A percentile compares a stretch with the other conserved stretches of the same genome.
Conservation (phyloP, 2,888 invertebrate species). For the Drosophila falleni region DNA sequence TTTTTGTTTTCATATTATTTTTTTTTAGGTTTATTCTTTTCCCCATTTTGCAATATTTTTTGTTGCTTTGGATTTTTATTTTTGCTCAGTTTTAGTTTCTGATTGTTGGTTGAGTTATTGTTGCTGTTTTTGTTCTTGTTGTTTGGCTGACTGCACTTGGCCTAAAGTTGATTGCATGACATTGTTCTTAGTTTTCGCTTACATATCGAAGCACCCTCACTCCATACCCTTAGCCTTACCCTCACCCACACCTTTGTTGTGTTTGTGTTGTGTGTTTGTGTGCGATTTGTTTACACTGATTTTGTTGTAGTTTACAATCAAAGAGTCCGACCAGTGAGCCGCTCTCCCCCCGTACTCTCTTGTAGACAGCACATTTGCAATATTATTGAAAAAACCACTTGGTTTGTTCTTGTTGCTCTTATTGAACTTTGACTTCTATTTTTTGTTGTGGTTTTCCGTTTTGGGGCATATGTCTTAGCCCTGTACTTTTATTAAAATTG, state of each 20-base stretch:
- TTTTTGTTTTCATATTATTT: constrained; percentile 10
- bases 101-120: constrained; percentile 39
- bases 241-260: constrained; percentile 22
- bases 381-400: constrained; percentile 60
- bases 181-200: constrained; percentile 75
- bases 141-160: constrained; percentile 66
- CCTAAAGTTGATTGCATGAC: constrained; percentile 78
- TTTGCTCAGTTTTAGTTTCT: constrained; percentile 39
- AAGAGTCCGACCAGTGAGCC: constrained; percentile 23
- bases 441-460: constrained; percentile 35
- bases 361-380: constrained; percentile 51
- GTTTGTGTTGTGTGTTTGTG: constrained; percentile 32
- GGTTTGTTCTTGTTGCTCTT: constrained; percentile 29
- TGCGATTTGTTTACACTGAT: constrained; percentile 73
- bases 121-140: constrained; percentile 33
- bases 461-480: constrained; percentile 16
- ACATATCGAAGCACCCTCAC: constrained; percentile 33
- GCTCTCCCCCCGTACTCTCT: neutral
- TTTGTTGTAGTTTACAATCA: constrained; percentile 62
- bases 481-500: neutral
- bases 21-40: neutral
- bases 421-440: constrained; percentile 58
- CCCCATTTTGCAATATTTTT: constrained; percentile 20
- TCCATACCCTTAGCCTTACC: neutral
- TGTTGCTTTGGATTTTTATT: constrained; percentile 23